Evolutionary conservation across 64 coral and sea anemone genomes (phyloP), one percentile per base, ranked within the genome.

Genomic region (Pocillopora damicornis): DNA sequence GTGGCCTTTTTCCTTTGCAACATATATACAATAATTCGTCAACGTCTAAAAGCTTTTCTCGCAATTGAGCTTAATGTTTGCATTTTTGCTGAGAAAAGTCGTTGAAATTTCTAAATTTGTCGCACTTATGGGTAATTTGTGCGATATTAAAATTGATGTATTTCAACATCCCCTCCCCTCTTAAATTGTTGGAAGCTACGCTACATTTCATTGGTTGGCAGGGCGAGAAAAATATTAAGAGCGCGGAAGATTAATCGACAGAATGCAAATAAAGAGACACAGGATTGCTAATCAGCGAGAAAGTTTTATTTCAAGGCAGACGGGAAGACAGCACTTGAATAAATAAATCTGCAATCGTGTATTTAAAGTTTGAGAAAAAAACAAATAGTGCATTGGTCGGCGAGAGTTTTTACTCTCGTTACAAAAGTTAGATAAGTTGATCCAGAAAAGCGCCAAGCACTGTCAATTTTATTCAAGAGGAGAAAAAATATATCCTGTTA

Each of bases 241-340:
- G 38, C 5, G 15, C 75, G 75, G 75, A 77, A 77, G 57, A 77
- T 22, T 77, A n/a, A 77, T 36, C 37, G 75, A 77, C 37, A 58
- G 56, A 77, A 77, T 77, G 75, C 75, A 77, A 77, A 77, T 77
- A 77, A 38, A 76, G 20, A 34, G 15, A 76, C 35, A 34, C 34
- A 37, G 35, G 35, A 76, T 77, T 57, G 75, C 75, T 51, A 18
- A 77, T 77, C 75, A 77, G 22, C 75, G 37, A 42, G 22, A 23
- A 20, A 71, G 67, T 71, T 71, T 71, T 69, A 69, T 71, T 71
- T 71, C 22, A 71, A 71, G 22, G 20, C 11, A 11, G 67, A 71
- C 25, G 5, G 16, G 11, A 17, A 71, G 67, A 71, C 67, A 23
- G 23, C 67, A 67, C 64, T 25, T 30, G 25, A 71, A 71, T 71